Conservation (phyloP, 2,797 vertebrate genomes). For the Sebastes matsubarae region DNA sequence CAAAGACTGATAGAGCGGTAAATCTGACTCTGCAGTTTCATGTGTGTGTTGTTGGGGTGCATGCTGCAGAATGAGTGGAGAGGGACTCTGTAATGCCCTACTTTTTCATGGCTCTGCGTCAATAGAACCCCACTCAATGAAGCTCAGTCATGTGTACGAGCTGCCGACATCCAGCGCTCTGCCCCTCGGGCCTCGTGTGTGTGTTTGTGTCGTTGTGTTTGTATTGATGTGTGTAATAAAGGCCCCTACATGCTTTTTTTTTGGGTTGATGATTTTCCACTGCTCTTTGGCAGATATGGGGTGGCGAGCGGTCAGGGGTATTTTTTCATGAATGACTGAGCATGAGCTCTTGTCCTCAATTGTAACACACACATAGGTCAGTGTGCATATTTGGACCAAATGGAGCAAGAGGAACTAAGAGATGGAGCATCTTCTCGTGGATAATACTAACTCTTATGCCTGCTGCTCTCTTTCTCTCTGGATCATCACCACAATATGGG, state of each 20-base stretch:
- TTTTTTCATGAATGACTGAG: slow-evolving; percentile 41
- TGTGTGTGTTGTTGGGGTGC: slow-evolving; percentile 43
- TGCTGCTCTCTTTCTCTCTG: slow-evolving; percentile 10
- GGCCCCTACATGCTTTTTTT: slow-evolving; percentile 27
- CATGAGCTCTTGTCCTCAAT: not conserved
- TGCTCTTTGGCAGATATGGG: slow-evolving; percentile 33
- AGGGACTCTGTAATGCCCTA: slow-evolving; percentile 60
- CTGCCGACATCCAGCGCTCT: slow-evolving; percentile 18
- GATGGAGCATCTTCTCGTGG: slow-evolving; percentile 24
- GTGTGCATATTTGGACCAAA: slow-evolving; percentile 46
- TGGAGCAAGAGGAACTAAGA: slow-evolving; percentile 40
- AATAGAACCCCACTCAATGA: slow-evolving; percentile 51
- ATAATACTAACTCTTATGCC: slow-evolving; percentile 4
- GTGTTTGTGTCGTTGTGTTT: slow-evolving; percentile 13
- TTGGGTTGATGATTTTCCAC: slow-evolving; percentile 17
- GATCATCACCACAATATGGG: slow-evolving; percentile 15
- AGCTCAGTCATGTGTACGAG: slow-evolving; percentile 55
- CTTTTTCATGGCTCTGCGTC: slow-evolving; percentile 52
- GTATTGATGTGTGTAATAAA: not conserved
- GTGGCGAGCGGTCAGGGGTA: slow-evolving; percentile 4
- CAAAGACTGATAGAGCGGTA: slow-evolving; percentile 1
- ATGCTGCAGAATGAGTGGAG: slow-evolving; percentile 19
- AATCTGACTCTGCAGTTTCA: slow-evolving; percentile 40
- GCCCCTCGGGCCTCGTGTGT: slow-evolving; percentile 42
- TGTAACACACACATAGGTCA: slow-evolving; percentile 20